A percentile compares a stretch with the other conserved stretches of the same genome.
Conservation (phyloP, 1,140 invertebrate species). For the Leucophenga varia region DNA sequence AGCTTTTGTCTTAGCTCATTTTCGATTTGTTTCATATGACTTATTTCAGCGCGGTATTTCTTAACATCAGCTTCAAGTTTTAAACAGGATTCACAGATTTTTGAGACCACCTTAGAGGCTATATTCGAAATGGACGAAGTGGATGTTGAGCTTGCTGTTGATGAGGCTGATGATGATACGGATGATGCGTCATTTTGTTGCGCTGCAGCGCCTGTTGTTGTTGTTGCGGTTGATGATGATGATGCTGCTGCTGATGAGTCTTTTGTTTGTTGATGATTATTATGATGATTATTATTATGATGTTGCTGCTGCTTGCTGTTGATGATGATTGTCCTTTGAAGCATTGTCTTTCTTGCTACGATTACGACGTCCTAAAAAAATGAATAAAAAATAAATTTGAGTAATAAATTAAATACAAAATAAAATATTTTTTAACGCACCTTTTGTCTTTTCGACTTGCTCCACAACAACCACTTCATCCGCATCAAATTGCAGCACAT, state of each 20-base stretch:
- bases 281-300: conserved; percentile 17
- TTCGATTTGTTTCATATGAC: conserved; percentile 74
- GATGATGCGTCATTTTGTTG: conserved; percentile 38
- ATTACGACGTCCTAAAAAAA: conserved; percentile 44
- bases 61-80: conserved; percentile 75
- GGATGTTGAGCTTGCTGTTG: conserved; percentile 25
- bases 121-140: conserved; percentile 41
- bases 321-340: conserved; percentile 55
- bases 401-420: background rate
- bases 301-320: conserved; percentile 14
- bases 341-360: conserved; percentile 50
- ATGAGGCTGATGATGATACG: conserved; percentile 29
- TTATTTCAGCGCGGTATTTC: conserved; percentile 77
- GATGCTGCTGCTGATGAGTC: conserved; percentile 7
- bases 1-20: conserved; percentile 83
- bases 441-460: conserved; percentile 44
- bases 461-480: conserved; percentile 32
- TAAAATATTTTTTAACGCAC: conserved; percentile 11
- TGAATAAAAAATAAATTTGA: background rate
- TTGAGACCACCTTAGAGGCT: conserved; percentile 51
- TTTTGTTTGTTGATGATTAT: conserved; percentile 26
- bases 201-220: conserved; percentile 6
- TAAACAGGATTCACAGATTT: conserved; percentile 52
- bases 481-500: conserved; percentile 36
- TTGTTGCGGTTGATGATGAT: background rate